These are phyloP conservation scores for Colossoma macropomum DNA, from an alignment of 2,113 vertebrate species.

Conservation along the genomic window DNA sequence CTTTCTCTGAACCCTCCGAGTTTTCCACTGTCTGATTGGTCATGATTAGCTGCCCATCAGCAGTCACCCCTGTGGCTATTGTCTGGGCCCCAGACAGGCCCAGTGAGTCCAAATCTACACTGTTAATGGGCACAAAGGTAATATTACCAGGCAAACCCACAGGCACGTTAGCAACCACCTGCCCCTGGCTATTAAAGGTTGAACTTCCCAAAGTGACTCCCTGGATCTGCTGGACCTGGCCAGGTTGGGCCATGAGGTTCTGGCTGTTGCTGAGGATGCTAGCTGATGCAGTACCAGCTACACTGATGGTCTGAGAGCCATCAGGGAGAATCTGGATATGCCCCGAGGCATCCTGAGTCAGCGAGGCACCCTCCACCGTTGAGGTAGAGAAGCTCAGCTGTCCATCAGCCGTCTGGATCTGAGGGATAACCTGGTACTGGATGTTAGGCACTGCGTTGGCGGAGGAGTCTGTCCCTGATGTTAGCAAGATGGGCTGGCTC, in stretches of 20 bases:
- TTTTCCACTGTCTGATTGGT: conserved; percentile 86
- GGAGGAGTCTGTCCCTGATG: conserved; percentile 90
- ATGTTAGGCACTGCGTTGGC: conserved; percentile 96
- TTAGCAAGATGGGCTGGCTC: conserved; percentile 96
- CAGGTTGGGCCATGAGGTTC: conserved; percentile 95
- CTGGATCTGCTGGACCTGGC: conserved; percentile 92
- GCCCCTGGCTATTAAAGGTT: conserved; percentile 93
- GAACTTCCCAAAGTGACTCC: conserved; percentile 93
- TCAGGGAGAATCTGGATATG: conserved; percentile 98
- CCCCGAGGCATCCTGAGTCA: conserved; percentile 91
- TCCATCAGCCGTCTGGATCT: conserved; percentile 95
- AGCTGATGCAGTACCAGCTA: conserved; percentile 84
- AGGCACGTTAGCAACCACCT: conserved; percentile 97
- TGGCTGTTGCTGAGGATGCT: conserved; percentile 86
- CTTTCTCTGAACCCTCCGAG: conserved; percentile 89
- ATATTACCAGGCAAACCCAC: conserved; percentile 97
- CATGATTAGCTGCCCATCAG: conserved; percentile 96
- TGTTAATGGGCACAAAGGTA: conserved; percentile 98
- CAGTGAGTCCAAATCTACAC: conserved; percentile 96
- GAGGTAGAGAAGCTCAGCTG: conserved; percentile 94
- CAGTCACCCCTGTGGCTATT: conserved; percentile 95
- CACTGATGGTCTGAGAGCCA: conserved; percentile 89
- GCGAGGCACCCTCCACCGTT: conserved; percentile 85
- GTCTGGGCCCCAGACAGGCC: conserved; percentile 95
- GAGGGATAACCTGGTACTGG: conserved; percentile 99